Base-by-base conservation (phyloP, 2,113 vertebrate species). In the Platysteira castanea region DNA sequence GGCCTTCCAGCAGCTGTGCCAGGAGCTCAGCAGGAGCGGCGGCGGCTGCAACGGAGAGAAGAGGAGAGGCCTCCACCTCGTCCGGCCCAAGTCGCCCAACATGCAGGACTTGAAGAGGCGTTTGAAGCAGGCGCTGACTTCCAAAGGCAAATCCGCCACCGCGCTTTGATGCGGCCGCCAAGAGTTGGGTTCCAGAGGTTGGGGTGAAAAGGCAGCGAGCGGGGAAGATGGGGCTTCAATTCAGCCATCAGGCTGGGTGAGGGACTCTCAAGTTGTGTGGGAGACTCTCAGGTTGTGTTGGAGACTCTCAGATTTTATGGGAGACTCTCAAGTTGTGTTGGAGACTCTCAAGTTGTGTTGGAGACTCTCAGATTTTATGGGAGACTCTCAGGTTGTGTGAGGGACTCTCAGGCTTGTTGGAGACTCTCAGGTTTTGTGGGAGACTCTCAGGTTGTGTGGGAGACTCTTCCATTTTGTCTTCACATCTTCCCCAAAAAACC, bases 71-170 rank as follows among this genome's bases (percentile, higher is more conserved):
- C 98, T 99, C 30, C 99, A 99, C 91, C 98, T 99, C 9, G 98
- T 98, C n/a, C 94, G 99, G 28, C 99, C 99, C 81, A 99, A 99
- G 59, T 99, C 99, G 20, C 99, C 99, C 47, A 99, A 99, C 94
- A 99, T 99, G 99, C 99, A 99, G 93, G 99, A 99, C 96, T 87
- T 99, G 85, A 99, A 99, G 97, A 98, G 99, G 94, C 98, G 99
- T 13, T 97, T 99, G 97, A 98, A 98, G 73, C 99, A 99, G 97
- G 99, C 99, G 46, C 98, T 99, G 49, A 99, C 98, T 64, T 99
- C 99, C 63, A 99, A 98, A 96, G 99, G 98, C 64, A 99, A 99
- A 93, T 98, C 99, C 0, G 95, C 98, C 70, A 98, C 98, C 1
- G 82, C 98, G 0, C 97, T 99, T 39, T 99, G 98, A 99, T 4